phyloP scores from a whole-genome alignment of 2,797 vertebrate species.

The Lacerta agilis region DNA sequence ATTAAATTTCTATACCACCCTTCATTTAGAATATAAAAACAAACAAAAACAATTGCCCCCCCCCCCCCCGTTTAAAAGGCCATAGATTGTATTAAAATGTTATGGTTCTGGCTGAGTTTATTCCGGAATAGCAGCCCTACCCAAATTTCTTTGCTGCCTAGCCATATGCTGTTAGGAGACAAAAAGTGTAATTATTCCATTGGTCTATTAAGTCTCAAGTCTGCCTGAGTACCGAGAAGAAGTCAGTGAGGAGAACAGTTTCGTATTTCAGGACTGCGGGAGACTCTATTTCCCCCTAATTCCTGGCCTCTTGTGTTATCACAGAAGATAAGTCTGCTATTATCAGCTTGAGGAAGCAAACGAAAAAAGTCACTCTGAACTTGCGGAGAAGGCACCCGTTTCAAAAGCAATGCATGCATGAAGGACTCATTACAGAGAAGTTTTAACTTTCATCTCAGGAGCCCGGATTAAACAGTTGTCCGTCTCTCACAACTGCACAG shows the following conservation, averaged over 20 bases:
- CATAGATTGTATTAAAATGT: background rate
- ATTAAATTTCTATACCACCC: no score
- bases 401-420: conserved; percentile 36
- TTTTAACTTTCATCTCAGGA: conserved; percentile 31
- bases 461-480: background rate
- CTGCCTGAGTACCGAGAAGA: no score
- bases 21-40: no score
- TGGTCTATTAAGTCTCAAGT: no score
- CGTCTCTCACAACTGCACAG: background rate
- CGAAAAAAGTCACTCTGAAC: conserved; percentile 49
- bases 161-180: background rate
- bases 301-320: background rate
- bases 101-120: background rate
- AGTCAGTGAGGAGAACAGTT: background rate
- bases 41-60: no score
- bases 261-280: background rate
- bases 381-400: conserved; percentile 49
- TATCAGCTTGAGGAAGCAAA: background rate
- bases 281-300: background rate
- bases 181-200: background rate
- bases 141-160: no score
- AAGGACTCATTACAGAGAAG: conserved; percentile 20
- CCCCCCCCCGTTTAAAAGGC: no score
- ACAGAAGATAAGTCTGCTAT: background rate
- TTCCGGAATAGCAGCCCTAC: background rate